Conservation (phyloP, 1,140 invertebrate species). For the Nebria ingens region DNA sequence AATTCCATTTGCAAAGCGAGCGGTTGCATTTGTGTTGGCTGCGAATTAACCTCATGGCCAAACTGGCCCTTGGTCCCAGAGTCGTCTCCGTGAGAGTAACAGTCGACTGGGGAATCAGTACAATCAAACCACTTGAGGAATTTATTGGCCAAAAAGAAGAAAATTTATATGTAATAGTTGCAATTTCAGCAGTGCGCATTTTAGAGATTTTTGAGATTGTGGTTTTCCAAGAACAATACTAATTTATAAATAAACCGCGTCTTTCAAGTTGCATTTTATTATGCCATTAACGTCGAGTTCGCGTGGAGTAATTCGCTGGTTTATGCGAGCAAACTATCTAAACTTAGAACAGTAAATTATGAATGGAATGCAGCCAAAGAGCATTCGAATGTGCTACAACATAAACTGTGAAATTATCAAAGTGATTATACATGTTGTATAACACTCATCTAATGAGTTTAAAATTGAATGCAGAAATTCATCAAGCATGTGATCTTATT, state of each 20-base stretch:
- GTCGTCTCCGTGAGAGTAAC: background rate
- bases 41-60: background rate
- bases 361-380: background rate
- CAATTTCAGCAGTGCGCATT: too few species aligned
- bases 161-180: background rate
- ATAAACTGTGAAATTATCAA: background rate
- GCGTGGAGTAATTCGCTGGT: background rate
- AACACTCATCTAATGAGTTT: too few species aligned
- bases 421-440: background rate
- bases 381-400: background rate
- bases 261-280: background rate
- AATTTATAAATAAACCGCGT: background rate
- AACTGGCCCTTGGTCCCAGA: background rate
- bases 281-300: background rate
- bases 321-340: background rate
- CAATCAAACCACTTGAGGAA: background rate
- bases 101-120: background rate
- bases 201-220: too few species aligned
- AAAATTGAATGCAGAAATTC: too few species aligned
- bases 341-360: background rate
- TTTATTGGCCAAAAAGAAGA: background rate
- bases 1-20: conserved; percentile 7
- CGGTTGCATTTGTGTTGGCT: background rate
- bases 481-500: too few species aligned
- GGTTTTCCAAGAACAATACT: too few species aligned